Percentiles rank a stretch among this genome's conserved stretches.
phyloP scores from a whole-genome alignment of 2,888 invertebrate genomes.

The Pollenia griseotomentosa region DNA sequence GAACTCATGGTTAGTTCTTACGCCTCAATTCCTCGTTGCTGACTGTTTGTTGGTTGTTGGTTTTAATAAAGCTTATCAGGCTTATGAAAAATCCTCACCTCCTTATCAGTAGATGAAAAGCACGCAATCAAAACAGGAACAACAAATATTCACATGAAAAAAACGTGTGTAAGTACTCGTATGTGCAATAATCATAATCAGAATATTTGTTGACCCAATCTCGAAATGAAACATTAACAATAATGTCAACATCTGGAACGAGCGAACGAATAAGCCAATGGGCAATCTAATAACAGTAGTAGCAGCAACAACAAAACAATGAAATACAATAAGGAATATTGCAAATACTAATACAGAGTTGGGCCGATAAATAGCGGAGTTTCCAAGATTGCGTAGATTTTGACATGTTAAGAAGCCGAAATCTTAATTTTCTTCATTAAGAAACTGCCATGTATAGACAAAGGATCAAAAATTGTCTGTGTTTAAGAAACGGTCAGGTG shows the following conservation, averaged over 20 bases:
- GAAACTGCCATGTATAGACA: no score
- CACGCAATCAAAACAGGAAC: constrained; percentile 37
- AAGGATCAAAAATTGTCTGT: no score
- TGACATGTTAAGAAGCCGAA: no score
- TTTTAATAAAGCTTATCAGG: constrained; percentile 41
- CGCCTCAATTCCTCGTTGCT: neutral
- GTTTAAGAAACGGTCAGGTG: no score
- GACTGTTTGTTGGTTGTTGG: neutral
- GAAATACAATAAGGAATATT: neutral
- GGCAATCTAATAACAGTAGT: neutral
- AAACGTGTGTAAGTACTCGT: constrained; percentile 21
- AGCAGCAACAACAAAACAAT: neutral
- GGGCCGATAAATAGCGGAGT: neutral
- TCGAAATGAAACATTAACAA: constrained; percentile 44
- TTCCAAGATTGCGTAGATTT: no score
- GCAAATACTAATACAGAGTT: constrained; percentile 1
- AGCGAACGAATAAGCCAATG: neutral
- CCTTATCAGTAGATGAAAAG: constrained; percentile 47
- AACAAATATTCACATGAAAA: constrained; percentile 6
- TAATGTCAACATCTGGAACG: constrained; percentile 44
- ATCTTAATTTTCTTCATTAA: no score
- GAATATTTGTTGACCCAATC: constrained; percentile 54
- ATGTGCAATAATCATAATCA: constrained; percentile 31
- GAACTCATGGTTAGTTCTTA: neutral
- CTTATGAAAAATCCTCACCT: constrained; percentile 47